These are phyloP conservation scores for Lathronympha strigana DNA, from an alignment of 2,888 invertebrate genomes.

Conservation along the genomic window DNA sequence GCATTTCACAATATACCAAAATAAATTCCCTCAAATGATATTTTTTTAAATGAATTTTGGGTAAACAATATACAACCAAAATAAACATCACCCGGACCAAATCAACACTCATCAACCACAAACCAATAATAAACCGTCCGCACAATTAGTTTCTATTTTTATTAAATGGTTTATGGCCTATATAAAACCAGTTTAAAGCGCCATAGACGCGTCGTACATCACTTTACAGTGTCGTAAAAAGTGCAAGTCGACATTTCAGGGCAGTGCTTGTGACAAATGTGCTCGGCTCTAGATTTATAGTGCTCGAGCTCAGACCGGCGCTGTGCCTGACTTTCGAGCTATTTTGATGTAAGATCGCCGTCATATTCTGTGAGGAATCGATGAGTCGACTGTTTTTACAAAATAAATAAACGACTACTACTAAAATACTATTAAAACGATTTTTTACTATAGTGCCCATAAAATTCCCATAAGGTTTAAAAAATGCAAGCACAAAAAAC, in stretches of 20 bases:
- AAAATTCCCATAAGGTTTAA: too few species aligned
- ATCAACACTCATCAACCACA: conserved; percentile 9
- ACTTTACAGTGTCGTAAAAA: conserved; percentile 61
- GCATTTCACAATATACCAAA: too few species aligned
- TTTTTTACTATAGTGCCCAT: too few species aligned
- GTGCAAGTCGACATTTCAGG: conserved; percentile 54
- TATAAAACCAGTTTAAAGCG: conserved; percentile 47
- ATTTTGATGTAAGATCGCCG: conserved; percentile 61
- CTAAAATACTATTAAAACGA: too few species aligned
- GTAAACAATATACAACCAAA: too few species aligned
- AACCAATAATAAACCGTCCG: conserved; percentile 21
- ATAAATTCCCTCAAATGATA: too few species aligned
- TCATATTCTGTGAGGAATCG: conserved; percentile 10
- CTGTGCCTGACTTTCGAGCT: conserved; percentile 52
- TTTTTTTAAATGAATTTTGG: too few species aligned
- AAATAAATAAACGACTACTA: background rate
- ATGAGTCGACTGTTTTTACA: background rate
- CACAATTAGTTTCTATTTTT: conserved; percentile 41
- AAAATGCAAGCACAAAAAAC: too few species aligned
- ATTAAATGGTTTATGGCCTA: conserved; percentile 39
- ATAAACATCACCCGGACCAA: background rate
- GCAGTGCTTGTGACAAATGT: conserved; percentile 62
- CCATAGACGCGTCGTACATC: conserved; percentile 50
- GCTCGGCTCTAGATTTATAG: conserved; percentile 62
- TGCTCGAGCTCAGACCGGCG: conserved; percentile 52